phyloP scores from a whole-genome alignment of 2,113 vertebrate species.

The Centropus unirufus region DNA sequence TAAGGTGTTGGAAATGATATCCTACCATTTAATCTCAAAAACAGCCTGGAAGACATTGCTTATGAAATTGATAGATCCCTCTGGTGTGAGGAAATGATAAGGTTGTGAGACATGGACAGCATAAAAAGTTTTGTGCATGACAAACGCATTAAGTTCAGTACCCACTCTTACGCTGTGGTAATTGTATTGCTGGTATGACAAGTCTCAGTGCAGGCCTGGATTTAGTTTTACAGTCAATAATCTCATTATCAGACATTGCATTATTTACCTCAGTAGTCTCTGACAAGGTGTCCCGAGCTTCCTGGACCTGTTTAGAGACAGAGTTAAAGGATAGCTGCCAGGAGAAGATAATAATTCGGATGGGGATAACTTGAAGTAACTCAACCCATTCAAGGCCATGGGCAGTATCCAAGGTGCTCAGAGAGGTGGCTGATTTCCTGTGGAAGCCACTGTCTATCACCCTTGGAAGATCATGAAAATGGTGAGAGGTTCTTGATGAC shows the following conservation, averaged over 20 bases:
- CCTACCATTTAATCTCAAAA: slow-evolving; percentile 20
- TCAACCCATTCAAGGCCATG: accelerated
- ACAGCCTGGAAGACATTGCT: not conserved
- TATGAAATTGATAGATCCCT: slow-evolving; percentile 24
- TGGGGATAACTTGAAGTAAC: not conserved
- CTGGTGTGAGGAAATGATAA: slow-evolving; percentile 13
- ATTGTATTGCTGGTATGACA: not conserved
- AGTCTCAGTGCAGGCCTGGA: not conserved
- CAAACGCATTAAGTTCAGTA: not conserved
- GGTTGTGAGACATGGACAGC: not conserved
- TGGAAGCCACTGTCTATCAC: not conserved
- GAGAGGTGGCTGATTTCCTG: not conserved
- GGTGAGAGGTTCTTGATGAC: not conserved
- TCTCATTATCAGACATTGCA: not conserved
- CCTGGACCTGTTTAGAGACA: not conserved
- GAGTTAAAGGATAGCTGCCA: not conserved
- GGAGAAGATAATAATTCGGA: not conserved
- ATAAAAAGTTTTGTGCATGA: not conserved
- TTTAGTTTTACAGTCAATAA: not conserved
- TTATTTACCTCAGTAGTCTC: not conserved
- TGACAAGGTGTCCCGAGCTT: not conserved
- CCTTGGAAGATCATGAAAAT: not conserved
- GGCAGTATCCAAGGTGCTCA: not conserved
- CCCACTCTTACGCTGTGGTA: not conserved
- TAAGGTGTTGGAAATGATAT: not conserved